Evolutionary conservation across 2,797 vertebrate genomes (phyloP), one percentile per base, ranked within the genome.

Genomic region (Protosalanx chinensis): DNA sequence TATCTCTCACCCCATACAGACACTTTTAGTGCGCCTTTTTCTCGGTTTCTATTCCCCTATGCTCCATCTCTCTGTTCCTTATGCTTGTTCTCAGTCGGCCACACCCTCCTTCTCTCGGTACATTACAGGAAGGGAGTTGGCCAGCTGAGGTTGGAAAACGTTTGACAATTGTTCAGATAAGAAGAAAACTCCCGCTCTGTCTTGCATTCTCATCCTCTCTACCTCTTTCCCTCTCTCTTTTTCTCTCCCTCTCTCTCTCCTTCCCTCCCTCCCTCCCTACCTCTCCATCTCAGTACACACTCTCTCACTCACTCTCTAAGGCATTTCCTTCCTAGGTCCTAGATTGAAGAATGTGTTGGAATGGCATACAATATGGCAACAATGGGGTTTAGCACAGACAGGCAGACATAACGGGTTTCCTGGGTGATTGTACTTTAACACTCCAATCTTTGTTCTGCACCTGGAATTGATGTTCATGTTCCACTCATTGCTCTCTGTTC

Each of bases 271-370:
- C 46, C 13, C 6, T 58, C 29, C 49, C 29, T 35, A 8, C 13
- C 41, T 69, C 12, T 7, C 13, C 8, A 5, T 63, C 15, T 8
- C 32, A 23, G 27, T n/a, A 61, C 62, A 33, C 62, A 23, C 60
- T 60, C 6, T 20, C 67, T 37, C 29, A 65, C 41, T 63, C 7
- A 63, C 57, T 23, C 57, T 59, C n/a, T 8, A 12, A 3, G 29
- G 58, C n/a, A 41, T 71, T 81, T 86, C 76, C 77, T 84, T 51
- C 18, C 56, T 27, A 6, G 0, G 2, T 51, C 49, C 16, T 51
- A 37, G 35, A 37, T 8, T 37, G 35, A 37, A 37, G 35, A 37
- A 6, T 18, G 13, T 51, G 49, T 51, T 15, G 49, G 16, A 51
- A 15, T 51, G 49, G 15, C 49, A 37, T 37, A 37, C 1, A 37